Evolutionary conservation across 2,888 invertebrate species (phyloP), one percentile per base, ranked within the genome.

Genomic region (Cancer borealis): DNA sequence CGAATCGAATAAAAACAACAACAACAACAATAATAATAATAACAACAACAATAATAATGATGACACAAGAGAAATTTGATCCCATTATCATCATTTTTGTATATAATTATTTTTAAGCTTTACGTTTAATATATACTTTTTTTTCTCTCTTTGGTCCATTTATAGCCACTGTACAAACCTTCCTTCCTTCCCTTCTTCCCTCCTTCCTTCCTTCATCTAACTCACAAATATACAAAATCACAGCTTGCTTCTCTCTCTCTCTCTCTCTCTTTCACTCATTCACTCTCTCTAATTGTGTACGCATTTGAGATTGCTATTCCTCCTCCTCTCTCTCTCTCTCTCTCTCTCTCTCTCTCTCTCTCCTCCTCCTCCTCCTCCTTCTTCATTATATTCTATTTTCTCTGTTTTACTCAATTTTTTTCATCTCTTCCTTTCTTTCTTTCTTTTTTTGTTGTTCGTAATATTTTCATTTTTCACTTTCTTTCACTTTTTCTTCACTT

Each of bases 161-260:
- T 10, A n/a, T 39, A 84, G 30, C 84, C 84, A 30, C 84, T 84
- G 39, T 84, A 30, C 84, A 39, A 14, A 84, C 84, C 84, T 39
- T 84, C 39, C 84, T 10, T 84, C 14, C 12, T 17, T 54, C 84
- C 21, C n/a, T 14, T 0, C 39, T 14, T 21, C 60, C 17, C 60
- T 21, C 60, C 39, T 14, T 12, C 84, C 73, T 73, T 5, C 21
- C 73, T 14, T 73, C 26, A 73, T 17, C 39, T 84, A 84, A 84
- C 84, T 84, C 84, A 84, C 54, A 39, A 39, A 84, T 84, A 3
- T 84, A 84, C 84, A 84, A 39, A 84, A 84, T 84, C 84, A 84
- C 84, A 84, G 84, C 84, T 84, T 84, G 84, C 84, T 84, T 84
- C 84, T 39, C 73, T 84, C 84, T 30, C 84, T 84, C 84, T 84